phyloP scores from a whole-genome alignment of 2,113 vertebrate genomes.

The Peromyscus polionotus region DNA sequence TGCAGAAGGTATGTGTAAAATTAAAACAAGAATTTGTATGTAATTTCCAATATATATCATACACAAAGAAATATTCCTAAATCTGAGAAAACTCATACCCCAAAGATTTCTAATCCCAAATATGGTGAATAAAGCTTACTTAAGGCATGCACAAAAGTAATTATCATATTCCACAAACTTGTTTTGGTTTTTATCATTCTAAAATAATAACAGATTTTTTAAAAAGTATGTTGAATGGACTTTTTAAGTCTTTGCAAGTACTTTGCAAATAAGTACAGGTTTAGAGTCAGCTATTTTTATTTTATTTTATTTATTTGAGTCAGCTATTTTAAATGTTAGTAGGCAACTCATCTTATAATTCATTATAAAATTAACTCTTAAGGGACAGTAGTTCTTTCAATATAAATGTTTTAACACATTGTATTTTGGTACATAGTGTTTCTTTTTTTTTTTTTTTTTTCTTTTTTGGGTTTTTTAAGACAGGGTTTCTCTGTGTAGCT shows the following conservation, averaged over 20 bases:
- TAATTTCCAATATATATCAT: background rate
- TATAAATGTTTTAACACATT: background rate
- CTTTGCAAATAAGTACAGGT: background rate
- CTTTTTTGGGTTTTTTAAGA: too few species aligned
- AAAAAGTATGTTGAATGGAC: background rate
- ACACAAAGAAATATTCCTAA: background rate
- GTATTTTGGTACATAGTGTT: background rate
- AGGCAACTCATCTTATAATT: background rate
- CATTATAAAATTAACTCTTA: background rate
- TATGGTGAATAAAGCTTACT: background rate
- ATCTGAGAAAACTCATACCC: background rate
- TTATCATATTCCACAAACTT: background rate
- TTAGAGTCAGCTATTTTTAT: background rate
- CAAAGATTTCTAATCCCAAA: background rate
- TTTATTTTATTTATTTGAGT: too few species aligned
- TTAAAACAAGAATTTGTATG: background rate
- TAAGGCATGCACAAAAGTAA: background rate
- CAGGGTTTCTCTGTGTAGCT: too few species aligned
- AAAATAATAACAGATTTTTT: background rate
- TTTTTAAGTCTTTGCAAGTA: background rate
- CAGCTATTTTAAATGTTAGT: background rate
- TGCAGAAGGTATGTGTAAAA: background rate
- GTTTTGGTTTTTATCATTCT: background rate
- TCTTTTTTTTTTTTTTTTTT: background rate
- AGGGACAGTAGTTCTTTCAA: background rate